These are phyloP conservation scores for Oreochromis grahami DNA, from an alignment of 2,797 vertebrate species.

Conservation along the genomic window DNA sequence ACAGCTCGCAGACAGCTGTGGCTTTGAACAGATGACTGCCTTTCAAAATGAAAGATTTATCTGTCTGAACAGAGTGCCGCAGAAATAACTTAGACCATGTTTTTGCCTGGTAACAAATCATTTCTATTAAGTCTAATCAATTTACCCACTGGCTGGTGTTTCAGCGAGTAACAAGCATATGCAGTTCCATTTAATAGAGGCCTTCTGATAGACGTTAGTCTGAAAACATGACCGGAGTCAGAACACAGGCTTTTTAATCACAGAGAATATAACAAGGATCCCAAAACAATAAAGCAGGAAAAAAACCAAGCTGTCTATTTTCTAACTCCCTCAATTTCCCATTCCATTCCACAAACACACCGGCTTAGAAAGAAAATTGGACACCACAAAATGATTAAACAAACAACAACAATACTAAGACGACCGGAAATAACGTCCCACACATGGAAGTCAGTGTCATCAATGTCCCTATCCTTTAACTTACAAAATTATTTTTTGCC, in stretches of 20 bases:
- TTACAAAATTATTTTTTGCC: not conserved
- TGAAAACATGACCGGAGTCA: not conserved
- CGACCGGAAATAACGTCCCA: not conserved
- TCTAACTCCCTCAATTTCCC: not conserved
- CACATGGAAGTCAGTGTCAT: not conserved
- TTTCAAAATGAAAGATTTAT: not conserved
- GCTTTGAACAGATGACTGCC: not conserved
- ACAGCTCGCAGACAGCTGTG: not conserved
- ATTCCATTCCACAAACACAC: not conserved
- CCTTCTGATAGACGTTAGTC: not conserved
- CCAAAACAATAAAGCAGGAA: not conserved
- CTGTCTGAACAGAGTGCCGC: not conserved
- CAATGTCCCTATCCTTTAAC: not conserved
- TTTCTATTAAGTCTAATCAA: not conserved
- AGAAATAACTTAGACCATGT: not conserved
- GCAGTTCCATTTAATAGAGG: not conserved
- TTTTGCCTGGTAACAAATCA: not conserved
- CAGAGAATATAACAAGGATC: not conserved
- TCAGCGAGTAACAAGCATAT: not conserved
- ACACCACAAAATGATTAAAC: not conserved
- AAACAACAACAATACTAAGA: not conserved
- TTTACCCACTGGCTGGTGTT: not conserved
- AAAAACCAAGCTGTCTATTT: not conserved
- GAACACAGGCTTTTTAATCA: not conserved
- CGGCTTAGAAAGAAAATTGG: not conserved